A percentile compares a stretch with the other conserved stretches of the same genome.
phyloP scores from a whole-genome alignment of 2,888 invertebrate species.

The Drosophila diplacantha region DNA sequence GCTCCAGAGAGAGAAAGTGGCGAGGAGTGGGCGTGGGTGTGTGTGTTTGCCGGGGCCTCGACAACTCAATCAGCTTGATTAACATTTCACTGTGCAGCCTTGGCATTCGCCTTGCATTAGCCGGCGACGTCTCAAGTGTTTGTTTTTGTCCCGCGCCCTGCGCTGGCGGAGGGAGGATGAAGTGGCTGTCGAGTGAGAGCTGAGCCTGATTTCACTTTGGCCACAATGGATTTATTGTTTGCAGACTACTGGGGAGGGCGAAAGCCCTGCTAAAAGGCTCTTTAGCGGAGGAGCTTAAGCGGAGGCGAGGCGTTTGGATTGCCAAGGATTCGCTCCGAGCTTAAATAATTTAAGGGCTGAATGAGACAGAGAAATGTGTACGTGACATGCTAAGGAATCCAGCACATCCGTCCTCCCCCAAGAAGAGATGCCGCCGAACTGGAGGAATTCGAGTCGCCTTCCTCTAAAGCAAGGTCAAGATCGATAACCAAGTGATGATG shows the following conservation, averaged over 20 bases:
- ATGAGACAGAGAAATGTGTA: slow-evolving; percentile 19
- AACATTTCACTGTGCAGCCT: slow-evolving; percentile 65
- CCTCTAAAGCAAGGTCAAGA: slow-evolving; percentile 25
- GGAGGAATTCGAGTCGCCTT: slow-evolving; percentile 1
- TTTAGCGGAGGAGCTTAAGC: slow-evolving; percentile 25
- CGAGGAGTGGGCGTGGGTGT: slow-evolving; percentile 4
- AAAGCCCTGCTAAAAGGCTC: slow-evolving; percentile 44
- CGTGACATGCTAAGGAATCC: slow-evolving; percentile 33
- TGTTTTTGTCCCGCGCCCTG: slow-evolving; percentile 39
- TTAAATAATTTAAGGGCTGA: slow-evolving; percentile 37
- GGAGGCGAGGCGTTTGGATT: slow-evolving; percentile 20
- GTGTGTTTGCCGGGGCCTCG: slow-evolving; percentile 42
- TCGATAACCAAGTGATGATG: slow-evolving; percentile 4
- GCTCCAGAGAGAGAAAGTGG: slow-evolving; percentile 43
- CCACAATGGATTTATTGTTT: slow-evolving; percentile 72
- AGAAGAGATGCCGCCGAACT: neutral
- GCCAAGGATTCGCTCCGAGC: slow-evolving; percentile 30
- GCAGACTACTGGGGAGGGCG: slow-evolving; percentile 37
- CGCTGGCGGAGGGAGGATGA: slow-evolving; percentile 46
- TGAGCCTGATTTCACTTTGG: slow-evolving; percentile 71
- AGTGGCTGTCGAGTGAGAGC: slow-evolving; percentile 66
- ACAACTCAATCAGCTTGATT: slow-evolving; percentile 73
- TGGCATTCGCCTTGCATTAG: slow-evolving; percentile 66
- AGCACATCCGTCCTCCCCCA: neutral
- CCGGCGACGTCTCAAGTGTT: slow-evolving; percentile 67